Evolutionary conservation across 2,797 vertebrate genomes (phyloP).

Genomic region (Brachymystax lenok): DNA sequence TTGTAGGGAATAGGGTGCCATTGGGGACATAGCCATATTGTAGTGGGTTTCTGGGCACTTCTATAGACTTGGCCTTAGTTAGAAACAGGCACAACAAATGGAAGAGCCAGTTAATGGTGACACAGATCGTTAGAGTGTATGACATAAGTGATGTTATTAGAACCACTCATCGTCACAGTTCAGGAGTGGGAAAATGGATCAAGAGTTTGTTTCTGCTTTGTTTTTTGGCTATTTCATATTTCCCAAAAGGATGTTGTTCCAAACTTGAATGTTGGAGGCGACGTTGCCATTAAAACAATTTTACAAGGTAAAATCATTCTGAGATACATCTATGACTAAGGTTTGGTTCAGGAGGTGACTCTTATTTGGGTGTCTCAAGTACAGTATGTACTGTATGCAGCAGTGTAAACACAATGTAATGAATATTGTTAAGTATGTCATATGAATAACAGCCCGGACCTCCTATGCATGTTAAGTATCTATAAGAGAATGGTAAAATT

Average conservation of each 20-base stretch:
- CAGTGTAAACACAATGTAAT: not conserved
- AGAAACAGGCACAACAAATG: slow-evolving; percentile 62
- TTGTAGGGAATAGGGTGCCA: not conserved
- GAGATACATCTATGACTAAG: slow-evolving; percentile 43
- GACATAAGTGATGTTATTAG: slow-evolving; percentile 65
- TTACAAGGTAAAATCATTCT: slow-evolving; percentile 39
- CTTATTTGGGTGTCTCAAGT: slow-evolving; percentile 22
- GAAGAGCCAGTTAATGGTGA: slow-evolving; percentile 52
- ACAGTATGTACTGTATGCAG: not conserved
- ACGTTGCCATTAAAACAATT: slow-evolving; percentile 68
- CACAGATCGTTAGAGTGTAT: slow-evolving; percentile 59
- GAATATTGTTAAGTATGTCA: not conserved
- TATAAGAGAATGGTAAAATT: too few relatives aligned
- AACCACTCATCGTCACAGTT: slow-evolving; percentile 45
- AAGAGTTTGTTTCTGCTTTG: not conserved
- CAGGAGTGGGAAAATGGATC: slow-evolving; percentile 3
- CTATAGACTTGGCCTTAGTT: slow-evolving; percentile 43
- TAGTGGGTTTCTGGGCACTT: slow-evolving; percentile 54
- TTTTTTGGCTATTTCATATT: not conserved
- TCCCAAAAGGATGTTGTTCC: not conserved
- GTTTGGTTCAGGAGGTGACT: slow-evolving; percentile 51
- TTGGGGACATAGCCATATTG: not conserved
- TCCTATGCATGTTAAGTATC: too few relatives aligned
- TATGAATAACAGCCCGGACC: too few relatives aligned
- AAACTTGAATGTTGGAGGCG: slow-evolving; percentile 44